Evolutionary conservation across 2,113 vertebrate species (phyloP), one percentile per base, ranked within the genome.

Genomic region (Coptodon rendalli): DNA sequence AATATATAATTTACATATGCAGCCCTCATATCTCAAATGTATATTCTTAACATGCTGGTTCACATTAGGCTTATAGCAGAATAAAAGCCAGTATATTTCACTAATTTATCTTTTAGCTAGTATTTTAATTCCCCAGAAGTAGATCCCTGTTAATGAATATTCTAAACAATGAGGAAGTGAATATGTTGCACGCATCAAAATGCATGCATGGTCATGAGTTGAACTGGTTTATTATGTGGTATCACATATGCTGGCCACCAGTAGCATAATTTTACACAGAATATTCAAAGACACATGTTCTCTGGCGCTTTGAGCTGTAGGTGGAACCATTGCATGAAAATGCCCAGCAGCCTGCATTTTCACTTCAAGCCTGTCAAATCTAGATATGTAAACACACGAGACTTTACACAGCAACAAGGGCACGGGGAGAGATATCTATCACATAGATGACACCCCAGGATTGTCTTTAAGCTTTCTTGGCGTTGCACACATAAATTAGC

Each of bases 401-500:
- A 88, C 87, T 91, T 91, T 86, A 91, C 86, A 52, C 89, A 83
- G 89, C 63, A 87, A 93, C 85, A 86, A 92, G 93, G 92, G 83
- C 89, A 85, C 27, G 3, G 22, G 66, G 82, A 48, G 87, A 90
- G 89, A 85, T 81, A 95, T 95, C 89, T 76, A 94, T 96, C 94
- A 94, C 84, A 61, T 34, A 24, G 85, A 94, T 94, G 94, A 95
- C 93, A 94, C 86, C 56, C 50, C 14, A n/a, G 95, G 92, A 95
- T 96, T 95, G 90, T 95, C 94, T 93, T 84, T 95, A 95, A 96
- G 94, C 95, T 96, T 93, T 89, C 76, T 90, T 91, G 88, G 87
- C 85, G 54, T 91, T 88, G 91, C 91, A 88, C 89, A 93, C 95
- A 96, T 95, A 96, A 96, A 96, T 97, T 95, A 95, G 93, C 89